Percentiles rank a stretch among this genome's conserved stretches.
Conservation (phyloP, 2,113 vertebrate genomes). For the Hippocampus guttulatus region DNA sequence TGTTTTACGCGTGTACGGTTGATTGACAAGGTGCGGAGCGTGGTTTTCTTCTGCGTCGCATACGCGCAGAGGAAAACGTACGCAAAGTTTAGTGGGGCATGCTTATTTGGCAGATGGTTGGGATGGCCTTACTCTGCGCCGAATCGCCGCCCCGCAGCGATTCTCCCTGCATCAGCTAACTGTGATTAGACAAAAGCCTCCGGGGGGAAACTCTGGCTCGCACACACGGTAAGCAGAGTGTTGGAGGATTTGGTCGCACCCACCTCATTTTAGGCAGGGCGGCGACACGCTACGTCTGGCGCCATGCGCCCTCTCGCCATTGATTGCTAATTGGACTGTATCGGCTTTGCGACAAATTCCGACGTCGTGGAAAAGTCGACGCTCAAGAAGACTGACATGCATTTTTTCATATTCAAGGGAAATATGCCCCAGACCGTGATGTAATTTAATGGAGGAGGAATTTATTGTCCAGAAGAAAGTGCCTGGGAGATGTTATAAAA, state of each 20-base stretch:
- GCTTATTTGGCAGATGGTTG: constrained; percentile 61
- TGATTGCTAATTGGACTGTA: constrained; percentile 47
- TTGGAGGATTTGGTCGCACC: constrained; percentile 7
- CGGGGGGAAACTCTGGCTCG: constrained; percentile 14
- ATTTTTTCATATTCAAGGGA: constrained; percentile 20
- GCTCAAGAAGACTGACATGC: neutral
- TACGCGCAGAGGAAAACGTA: neutral
- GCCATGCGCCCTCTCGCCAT: constrained; percentile 5
- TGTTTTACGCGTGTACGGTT: too few relatives aligned
- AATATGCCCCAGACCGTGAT: constrained; percentile 40
- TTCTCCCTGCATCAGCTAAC: constrained; percentile 56
- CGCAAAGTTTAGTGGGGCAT: constrained; percentile 31
- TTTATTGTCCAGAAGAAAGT: constrained; percentile 32
- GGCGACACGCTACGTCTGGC: neutral
- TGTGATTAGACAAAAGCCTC: constrained; percentile 61
- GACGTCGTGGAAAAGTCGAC: constrained; percentile 31
- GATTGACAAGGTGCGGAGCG: too few relatives aligned
- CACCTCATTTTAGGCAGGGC: too few relatives aligned
- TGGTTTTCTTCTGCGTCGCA: too few relatives aligned
- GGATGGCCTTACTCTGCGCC: constrained; percentile 50
- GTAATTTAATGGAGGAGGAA: constrained; percentile 38
- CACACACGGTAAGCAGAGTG: constrained; percentile 4
- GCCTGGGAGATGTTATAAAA: constrained; percentile 8
- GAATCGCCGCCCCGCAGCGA: constrained; percentile 49
- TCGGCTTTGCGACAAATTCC: constrained; percentile 44